A percentile compares a stretch with the other conserved stretches of the same genome.
Evolutionary conservation across 1,140 invertebrate species (phyloP).

Genomic region (Hylaeus volcanicus): DNA sequence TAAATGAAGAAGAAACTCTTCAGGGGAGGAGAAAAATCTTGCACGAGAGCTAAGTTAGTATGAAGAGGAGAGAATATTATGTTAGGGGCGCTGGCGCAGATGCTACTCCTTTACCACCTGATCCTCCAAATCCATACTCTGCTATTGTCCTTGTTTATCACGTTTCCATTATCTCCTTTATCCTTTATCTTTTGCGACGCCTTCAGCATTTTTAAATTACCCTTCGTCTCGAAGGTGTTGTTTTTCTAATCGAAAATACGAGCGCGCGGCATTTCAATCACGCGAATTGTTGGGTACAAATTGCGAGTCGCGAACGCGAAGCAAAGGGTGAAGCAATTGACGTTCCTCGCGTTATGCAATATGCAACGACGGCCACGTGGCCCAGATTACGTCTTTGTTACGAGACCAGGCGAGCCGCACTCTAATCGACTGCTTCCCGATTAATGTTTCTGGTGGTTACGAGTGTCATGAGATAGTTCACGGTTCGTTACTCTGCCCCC

Average conservation of each 20-base stretch:
- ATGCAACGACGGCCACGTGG: conserved; percentile 10
- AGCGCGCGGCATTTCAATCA: not conserved
- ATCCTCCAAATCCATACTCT: conserved; percentile 39
- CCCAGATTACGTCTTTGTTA: not conserved
- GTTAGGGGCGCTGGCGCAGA: conserved; percentile 7
- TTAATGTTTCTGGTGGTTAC: conserved; percentile 58
- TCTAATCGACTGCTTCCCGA: conserved; percentile 47
- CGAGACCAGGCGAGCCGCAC: conserved; percentile 19
- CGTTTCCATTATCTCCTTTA: not conserved
- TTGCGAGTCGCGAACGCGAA: not conserved
- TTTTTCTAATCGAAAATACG: too few species aligned
- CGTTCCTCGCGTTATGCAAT: not conserved
- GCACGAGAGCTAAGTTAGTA: not conserved
- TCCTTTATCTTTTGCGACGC: too few species aligned
- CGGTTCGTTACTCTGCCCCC: conserved; percentile 63
- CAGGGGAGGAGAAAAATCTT: not conserved
- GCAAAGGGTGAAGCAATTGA: conserved; percentile 16
- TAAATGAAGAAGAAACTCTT: not conserved
- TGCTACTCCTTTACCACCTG: conserved; percentile 20
- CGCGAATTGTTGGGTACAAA: conserved; percentile 2
- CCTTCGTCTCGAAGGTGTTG: not conserved
- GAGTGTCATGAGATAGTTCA: conserved; percentile 75
- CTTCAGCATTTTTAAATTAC: not conserved
- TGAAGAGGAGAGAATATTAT: not conserved
- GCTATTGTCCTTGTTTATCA: not conserved